A percentile compares a stretch with the other conserved stretches of the same genome.
Evolutionary conservation across 1,140 invertebrate species (phyloP).

Genomic region (Drosophila teissieri): DNA sequence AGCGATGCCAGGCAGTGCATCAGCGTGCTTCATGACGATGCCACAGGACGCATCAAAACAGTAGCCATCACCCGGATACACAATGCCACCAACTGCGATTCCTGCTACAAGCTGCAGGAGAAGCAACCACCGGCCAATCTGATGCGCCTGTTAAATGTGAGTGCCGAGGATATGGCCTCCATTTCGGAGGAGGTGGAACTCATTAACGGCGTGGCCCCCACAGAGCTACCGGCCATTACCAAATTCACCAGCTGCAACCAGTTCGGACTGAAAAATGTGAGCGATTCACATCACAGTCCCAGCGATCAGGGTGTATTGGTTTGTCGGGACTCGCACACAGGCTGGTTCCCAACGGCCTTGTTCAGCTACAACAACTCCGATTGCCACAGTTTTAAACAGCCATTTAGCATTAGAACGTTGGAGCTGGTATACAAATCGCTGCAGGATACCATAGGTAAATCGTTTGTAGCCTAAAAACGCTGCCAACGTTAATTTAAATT

Average conservation of each 20-base stretch:
- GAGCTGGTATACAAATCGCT: conserved; percentile 60
- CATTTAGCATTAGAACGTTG: conserved; percentile 64
- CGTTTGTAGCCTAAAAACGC: neutral
- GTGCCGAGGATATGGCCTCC: conserved; percentile 73
- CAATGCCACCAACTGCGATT: conserved; percentile 43
- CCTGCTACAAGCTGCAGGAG: conserved; percentile 71
- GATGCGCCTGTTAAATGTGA: conserved; percentile 62
- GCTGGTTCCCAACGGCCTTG: conserved; percentile 76
- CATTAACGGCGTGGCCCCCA: conserved; percentile 33
- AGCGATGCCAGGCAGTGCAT: conserved; percentile 59
- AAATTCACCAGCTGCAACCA: conserved; percentile 75
- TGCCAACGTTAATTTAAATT: conserved; percentile 2
- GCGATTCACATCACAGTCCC: conserved; percentile 30
- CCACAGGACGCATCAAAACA: conserved; percentile 67
- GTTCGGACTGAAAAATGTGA: conserved; percentile 63
- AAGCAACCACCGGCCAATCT: conserved; percentile 57
- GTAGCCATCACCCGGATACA: conserved; percentile 42
- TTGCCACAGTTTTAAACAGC: conserved; percentile 70
- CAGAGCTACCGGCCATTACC: conserved; percentile 51
- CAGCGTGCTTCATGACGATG: conserved; percentile 73
- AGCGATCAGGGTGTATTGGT: conserved; percentile 79
- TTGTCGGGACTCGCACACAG: conserved; percentile 59
- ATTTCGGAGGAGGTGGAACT: conserved; percentile 76
- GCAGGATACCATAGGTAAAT: conserved; percentile 65
- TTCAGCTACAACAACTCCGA: conserved; percentile 76